These are phyloP conservation scores for Podabrus alpinus DNA, from an alignment of 2,888 invertebrate species.

Conservation along the genomic window DNA sequence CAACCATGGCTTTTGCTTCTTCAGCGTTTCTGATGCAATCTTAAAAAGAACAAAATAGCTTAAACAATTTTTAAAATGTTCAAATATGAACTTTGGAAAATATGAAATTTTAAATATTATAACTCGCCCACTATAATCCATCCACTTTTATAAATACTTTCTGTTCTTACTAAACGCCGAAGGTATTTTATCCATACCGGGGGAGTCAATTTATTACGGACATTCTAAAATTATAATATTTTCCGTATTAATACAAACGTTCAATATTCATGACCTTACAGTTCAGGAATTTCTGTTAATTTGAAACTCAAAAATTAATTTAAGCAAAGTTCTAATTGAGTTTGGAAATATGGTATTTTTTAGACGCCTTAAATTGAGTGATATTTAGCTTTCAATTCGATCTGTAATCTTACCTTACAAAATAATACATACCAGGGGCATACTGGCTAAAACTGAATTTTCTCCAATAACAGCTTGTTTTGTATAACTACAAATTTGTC, in stretches of 20 bases:
- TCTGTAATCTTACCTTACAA: neutral
- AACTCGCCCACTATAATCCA: constrained; percentile 53
- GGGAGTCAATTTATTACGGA: neutral
- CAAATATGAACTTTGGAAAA: too few species aligned
- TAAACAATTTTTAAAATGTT: neutral
- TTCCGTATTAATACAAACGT: neutral
- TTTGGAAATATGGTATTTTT: too few species aligned
- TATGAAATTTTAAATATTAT: neutral
- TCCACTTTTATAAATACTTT: constrained; percentile 46
- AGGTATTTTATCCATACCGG: constrained; percentile 41
- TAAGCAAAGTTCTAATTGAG: too few species aligned
- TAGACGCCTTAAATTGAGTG: too few species aligned
- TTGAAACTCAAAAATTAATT: too few species aligned
- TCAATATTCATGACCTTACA: neutral
- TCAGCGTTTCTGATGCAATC: constrained; percentile 56
- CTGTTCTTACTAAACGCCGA: constrained; percentile 45
- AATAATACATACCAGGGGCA: neutral
- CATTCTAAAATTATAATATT: neutral
- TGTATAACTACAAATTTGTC: constrained; percentile 43
- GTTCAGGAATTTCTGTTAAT: too few species aligned
- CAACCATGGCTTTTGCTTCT: constrained; percentile 56
- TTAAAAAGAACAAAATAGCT: constrained; percentile 20
- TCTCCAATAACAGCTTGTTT: constrained; percentile 47
- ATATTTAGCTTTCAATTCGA: too few species aligned
- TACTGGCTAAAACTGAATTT: constrained; percentile 23